Percentiles rank a stretch among this genome's conserved stretches.
Evolutionary conservation across 2,888 invertebrate species (phyloP).

Genomic region (Troilus luridus): DNA sequence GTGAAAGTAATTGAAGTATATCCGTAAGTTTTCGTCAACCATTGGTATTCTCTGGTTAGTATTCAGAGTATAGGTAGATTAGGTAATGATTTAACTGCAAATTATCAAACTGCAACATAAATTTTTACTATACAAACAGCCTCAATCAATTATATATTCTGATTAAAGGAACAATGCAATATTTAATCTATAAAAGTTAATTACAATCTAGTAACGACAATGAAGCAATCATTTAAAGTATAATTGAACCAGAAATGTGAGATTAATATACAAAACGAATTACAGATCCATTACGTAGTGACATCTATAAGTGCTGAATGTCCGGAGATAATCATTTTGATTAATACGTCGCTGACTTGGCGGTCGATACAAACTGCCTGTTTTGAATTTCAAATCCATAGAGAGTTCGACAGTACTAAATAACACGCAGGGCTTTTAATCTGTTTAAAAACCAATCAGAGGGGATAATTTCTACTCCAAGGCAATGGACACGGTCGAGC

Average conservation of each 20-base stretch:
- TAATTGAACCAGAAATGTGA: neutral
- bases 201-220: too few relatives aligned
- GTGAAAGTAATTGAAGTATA: too few relatives aligned
- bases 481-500: neutral
- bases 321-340: neutral
- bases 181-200: too few relatives aligned
- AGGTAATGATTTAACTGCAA: too few relatives aligned
- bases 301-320: neutral
- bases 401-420: neutral
- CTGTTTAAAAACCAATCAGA: constrained; percentile 28
- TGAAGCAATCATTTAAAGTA: too few relatives aligned
- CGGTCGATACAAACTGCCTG: neutral
- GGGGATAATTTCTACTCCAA: neutral
- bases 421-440: neutral
- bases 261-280: neutral
- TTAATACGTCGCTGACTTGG: neutral
- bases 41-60: too few relatives aligned
- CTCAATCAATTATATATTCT: too few relatives aligned
- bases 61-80: too few relatives aligned
- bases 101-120: too few relatives aligned
- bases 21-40: too few relatives aligned
- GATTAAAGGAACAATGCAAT: too few relatives aligned
- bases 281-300: neutral
- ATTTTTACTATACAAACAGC: too few relatives aligned
- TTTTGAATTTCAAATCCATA: constrained; percentile 25